These are phyloP conservation scores for Eretmochelys imbricata DNA, from an alignment of 2,113 vertebrate species.

Conservation along the genomic window DNA sequence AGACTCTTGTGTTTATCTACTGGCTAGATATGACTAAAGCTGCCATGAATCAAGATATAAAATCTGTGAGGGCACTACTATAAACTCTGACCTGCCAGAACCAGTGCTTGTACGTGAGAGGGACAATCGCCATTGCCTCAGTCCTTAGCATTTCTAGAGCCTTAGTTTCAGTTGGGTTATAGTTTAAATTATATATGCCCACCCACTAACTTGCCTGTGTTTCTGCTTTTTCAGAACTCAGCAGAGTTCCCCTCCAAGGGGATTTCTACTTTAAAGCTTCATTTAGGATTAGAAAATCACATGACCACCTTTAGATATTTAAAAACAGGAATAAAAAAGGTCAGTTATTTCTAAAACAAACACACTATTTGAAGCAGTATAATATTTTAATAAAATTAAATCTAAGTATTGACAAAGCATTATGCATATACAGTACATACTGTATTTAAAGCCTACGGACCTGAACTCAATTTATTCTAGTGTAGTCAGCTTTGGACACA, in stretches of 20 bases:
- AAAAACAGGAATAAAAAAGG: conserved; percentile 28
- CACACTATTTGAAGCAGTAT: conserved; percentile 68
- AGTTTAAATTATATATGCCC: conserved; percentile 16
- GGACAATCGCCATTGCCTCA: not conserved
- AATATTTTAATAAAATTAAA: conserved; percentile 78
- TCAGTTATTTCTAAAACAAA: conserved; percentile 57
- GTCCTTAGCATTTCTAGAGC: not conserved
- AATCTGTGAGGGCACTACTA: not conserved
- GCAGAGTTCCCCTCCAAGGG: not conserved
- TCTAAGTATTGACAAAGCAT: conserved; percentile 73
- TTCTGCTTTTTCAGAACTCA: conserved; percentile 23
- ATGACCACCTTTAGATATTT: conserved; percentile 38
- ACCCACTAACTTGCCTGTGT: not conserved
- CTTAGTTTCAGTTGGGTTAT: conserved; percentile 27
- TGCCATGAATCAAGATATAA: not conserved
- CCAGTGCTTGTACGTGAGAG: not conserved
- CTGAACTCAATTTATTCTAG: conserved; percentile 63
- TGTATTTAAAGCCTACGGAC: conserved; percentile 72
- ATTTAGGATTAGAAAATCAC: conserved; percentile 31
- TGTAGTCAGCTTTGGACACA: conserved; percentile 69
- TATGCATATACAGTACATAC: conserved; percentile 70
- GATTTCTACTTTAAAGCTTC: conserved; percentile 9
- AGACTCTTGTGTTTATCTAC: not conserved
- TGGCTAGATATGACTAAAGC: not conserved
- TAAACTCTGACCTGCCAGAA: conserved; percentile 26